Evolutionary conservation across 2,113 vertebrate species (phyloP), one percentile per base, ranked within the genome.

Genomic region (Aspiorhynchus laticeps): DNA sequence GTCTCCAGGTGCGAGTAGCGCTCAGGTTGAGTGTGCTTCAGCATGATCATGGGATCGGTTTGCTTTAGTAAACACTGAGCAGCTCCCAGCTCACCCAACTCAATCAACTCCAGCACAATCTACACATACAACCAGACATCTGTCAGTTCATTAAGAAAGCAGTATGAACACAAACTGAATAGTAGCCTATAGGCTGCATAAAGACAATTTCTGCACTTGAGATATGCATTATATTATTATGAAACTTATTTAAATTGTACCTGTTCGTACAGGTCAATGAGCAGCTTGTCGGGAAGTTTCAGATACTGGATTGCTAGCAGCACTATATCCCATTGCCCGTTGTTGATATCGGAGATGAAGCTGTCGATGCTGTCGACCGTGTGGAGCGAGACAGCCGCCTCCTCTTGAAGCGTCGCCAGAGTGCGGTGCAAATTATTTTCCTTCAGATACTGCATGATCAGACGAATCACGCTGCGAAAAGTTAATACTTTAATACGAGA

Each of bases 301-400:
- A 99, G 94, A 0, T 98, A 99, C 92, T 99, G 98, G 90, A 99
- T 99, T 83, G 98, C 98, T 78, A 99, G 97, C 87, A 99, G 93
- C 63, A 99, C 98, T 0, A 97, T 97, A 83, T 99, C 98, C 98
- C 98, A 99, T 56, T 99, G 98, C 2, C 98, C 98, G 1, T 96
- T 97, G 91, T 97, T 99, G 84, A 99, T 99, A 89, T 99, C 98
- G 0, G 97, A 97, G 89, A 98, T 97, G 59, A 99, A 99, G 92
- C 98, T 99, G 87, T 99, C 98, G 0, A 99, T 99, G 43, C 98
- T 99, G 93, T 99, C 98, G 94, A 99, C 97, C 0, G 98, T 99
- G 89, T 99, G 98, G 74, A 99, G 93, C 0, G 97, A 98, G 86
- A 99, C 98, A 0, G 98, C 99, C 0, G 97, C 99, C 91, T 99